Percentiles rank a stretch among this genome's conserved stretches.
Evolutionary conservation across 2,888 invertebrate species (phyloP).

Genomic region (Amorpha juglandis): DNA sequence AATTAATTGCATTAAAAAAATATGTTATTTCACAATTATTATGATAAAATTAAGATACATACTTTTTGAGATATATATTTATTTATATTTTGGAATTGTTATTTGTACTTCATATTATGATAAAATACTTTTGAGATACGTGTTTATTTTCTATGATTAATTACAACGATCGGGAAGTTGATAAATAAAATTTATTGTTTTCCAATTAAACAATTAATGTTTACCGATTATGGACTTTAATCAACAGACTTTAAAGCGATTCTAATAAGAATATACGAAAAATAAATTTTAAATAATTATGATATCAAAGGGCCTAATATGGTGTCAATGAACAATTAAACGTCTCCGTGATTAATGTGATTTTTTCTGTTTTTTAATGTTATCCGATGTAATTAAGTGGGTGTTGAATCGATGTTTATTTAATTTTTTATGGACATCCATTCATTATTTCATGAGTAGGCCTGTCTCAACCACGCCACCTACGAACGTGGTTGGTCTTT

Average conservation of each 20-base stretch:
- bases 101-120: no score
- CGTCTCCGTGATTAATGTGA: background rate
- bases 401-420: slow-evolving; percentile 17
- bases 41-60: no score
- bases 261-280: background rate
- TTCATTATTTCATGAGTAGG: slow-evolving; percentile 6
- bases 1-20: no score
- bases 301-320: background rate
- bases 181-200: background rate
- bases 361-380: slow-evolving; percentile 5
- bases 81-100: no score
- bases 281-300: background rate
- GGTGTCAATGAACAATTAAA: slow-evolving; percentile 2
- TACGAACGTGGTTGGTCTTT: background rate
- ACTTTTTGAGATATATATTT: no score
- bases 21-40: no score
- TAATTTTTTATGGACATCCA: background rate
- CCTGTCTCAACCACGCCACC: background rate
- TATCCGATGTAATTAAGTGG: background rate
- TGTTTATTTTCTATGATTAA: background rate
- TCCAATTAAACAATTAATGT: background rate
- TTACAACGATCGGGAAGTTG: background rate
- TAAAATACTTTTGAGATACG: background rate
- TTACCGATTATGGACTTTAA: background rate
- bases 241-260: background rate